phyloP scores from a whole-genome alignment of 2,113 vertebrate genomes.

The Notarius lentiginosus region DNA sequence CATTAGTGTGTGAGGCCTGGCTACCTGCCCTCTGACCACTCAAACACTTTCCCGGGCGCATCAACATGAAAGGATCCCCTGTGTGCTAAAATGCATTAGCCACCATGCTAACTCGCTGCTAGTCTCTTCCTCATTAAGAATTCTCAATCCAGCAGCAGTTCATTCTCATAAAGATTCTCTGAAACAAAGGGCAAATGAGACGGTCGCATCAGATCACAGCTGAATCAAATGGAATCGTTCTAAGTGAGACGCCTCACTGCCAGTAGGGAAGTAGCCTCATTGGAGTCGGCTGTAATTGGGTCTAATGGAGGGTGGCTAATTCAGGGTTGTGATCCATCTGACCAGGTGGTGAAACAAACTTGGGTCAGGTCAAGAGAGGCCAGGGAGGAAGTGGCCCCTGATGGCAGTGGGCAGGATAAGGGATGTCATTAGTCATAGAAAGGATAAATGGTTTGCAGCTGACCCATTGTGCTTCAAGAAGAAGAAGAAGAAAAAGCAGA shows the following conservation, averaged over 20 bases:
- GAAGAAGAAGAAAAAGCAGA: slow-evolving; percentile 3
- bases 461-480: slow-evolving; percentile 49
- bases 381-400: slow-evolving; percentile 47
- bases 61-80: slow-evolving; percentile 78
- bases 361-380: slow-evolving; percentile 38
- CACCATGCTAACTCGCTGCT: slow-evolving; percentile 53
- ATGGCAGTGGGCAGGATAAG: slow-evolving; percentile 38
- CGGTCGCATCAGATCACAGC: neutral
- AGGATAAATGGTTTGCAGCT: slow-evolving; percentile 60
- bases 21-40: slow-evolving; percentile 75
- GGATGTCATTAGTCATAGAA: slow-evolving; percentile 70
- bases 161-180: neutral
- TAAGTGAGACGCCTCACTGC: slow-evolving; percentile 1
- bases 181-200: neutral
- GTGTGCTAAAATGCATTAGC: slow-evolving; percentile 73
- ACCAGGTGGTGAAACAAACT: slow-evolving; percentile 38
- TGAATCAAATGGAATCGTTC: neutral
- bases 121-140: slow-evolving; percentile 6
- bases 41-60: slow-evolving; percentile 74
- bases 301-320: slow-evolving; percentile 41
- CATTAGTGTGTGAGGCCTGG: slow-evolving; percentile 77
- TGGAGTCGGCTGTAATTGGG: slow-evolving; percentile 38
- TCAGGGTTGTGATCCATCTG: slow-evolving; percentile 32
- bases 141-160: neutral
- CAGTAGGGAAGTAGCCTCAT: slow-evolving; percentile 23